phyloP scores from a whole-genome alignment of 2,888 invertebrate genomes.

The Bedellia somnulentella region DNA sequence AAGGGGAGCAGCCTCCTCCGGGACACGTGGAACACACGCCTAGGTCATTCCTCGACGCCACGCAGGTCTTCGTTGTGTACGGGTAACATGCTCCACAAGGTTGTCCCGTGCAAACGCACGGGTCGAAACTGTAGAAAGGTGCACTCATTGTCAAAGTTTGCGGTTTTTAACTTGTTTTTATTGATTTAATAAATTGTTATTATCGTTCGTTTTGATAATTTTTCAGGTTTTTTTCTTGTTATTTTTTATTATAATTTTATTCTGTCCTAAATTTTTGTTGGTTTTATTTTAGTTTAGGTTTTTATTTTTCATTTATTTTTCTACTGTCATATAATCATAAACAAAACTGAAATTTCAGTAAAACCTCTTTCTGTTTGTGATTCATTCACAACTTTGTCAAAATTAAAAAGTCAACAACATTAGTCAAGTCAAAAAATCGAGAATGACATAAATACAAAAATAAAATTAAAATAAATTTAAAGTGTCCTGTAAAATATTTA shows the following conservation, averaged over 20 bases:
- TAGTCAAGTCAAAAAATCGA: too few species aligned
- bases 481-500: neutral
- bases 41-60: conserved; percentile 29
- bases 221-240: neutral
- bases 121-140: conserved; percentile 46
- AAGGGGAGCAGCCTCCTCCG: conserved; percentile 46
- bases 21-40: conserved; percentile 40
- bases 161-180: conserved; percentile 2
- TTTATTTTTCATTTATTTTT: neutral
- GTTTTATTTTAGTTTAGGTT: neutral
- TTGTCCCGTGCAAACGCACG: conserved; percentile 34
- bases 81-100: conserved; percentile 49
- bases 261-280: neutral
- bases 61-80: conserved; percentile 38
- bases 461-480: neutral
- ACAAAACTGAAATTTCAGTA: neutral
- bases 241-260: neutral
- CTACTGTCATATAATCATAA: neutral
- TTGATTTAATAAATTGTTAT: neutral
- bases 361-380: neutral
- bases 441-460: too few species aligned
- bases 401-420: conserved; percentile 10
- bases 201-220: too few species aligned
- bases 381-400: conserved; percentile 9
- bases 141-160: conserved; percentile 33